Conservation (phyloP, 1,140 invertebrate genomes). For the Drosophila aff. region DNA sequence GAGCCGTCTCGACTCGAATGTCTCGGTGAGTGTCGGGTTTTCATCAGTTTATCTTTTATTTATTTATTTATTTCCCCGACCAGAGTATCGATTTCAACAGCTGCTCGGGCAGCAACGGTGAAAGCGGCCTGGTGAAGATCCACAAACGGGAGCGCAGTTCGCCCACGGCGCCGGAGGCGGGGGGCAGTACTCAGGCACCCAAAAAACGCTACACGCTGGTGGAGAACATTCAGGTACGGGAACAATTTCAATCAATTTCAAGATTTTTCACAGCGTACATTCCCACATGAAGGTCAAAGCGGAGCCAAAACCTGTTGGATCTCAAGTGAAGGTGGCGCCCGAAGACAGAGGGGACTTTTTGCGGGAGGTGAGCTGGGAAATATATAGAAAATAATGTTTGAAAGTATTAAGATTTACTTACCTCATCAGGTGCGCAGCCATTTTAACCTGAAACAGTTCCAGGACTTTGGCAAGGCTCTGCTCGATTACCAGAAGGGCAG, state of each 20-base stretch:
- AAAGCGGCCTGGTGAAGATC: conserved; percentile 62
- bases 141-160: conserved; percentile 75
- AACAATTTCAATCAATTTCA: no score
- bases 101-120: conserved; percentile 4
- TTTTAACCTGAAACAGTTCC: conserved; percentile 86
- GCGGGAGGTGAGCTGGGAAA: conserved; percentile 44
- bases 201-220: conserved; percentile 77
- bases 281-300: conserved; percentile 11
- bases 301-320: conserved; percentile 25
- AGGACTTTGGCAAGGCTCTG: conserved; percentile 87
- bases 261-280: no score
- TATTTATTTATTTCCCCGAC: background rate
- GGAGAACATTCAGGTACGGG: conserved; percentile 31
- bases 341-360: conserved; percentile 80
- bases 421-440: conserved; percentile 59
- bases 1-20: conserved; percentile 86
- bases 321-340: conserved; percentile 48
- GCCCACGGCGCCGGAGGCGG: conserved; percentile 25
- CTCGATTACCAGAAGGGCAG: conserved; percentile 86
- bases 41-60: background rate
- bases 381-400: background rate
- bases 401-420: background rate
- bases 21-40: conserved; percentile 43
- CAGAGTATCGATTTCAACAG: conserved; percentile 77
- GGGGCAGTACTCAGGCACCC: conserved; percentile 5